These are phyloP conservation scores for Acanthopleura granulata DNA, from an alignment of 2,888 invertebrate species.

Conservation along the genomic window DNA sequence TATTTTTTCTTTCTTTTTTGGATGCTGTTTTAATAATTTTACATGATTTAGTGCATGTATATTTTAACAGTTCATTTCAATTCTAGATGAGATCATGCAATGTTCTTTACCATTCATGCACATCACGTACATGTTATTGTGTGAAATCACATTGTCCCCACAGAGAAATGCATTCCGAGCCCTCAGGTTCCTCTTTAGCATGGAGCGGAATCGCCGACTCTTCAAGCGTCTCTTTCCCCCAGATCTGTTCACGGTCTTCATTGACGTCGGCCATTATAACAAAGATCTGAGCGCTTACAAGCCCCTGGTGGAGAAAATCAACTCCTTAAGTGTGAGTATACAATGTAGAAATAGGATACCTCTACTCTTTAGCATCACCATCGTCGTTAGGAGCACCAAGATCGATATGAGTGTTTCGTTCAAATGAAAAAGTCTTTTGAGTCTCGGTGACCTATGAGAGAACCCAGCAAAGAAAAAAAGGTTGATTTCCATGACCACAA, in stretches of 20 bases:
- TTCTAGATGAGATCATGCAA: background rate
- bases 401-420: too few relatives aligned
- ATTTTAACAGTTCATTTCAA: too few relatives aligned
- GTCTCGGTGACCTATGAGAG: too few relatives aligned
- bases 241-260: slow-evolving; percentile 69
- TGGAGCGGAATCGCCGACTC: slow-evolving; percentile 69
- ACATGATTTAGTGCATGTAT: too few relatives aligned
- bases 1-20: too few relatives aligned
- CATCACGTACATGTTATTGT: background rate
- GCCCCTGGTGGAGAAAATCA: slow-evolving; percentile 61
- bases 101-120: background rate
- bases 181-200: slow-evolving; percentile 70
- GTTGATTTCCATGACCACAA: too few relatives aligned
- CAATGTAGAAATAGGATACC: too few relatives aligned
- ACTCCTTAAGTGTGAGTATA: slow-evolving; percentile 56
- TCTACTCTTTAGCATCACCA: too few relatives aligned
- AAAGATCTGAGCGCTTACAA: slow-evolving; percentile 65
- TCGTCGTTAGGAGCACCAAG: too few relatives aligned
- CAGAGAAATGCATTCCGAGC: slow-evolving; percentile 70
- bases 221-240: slow-evolving; percentile 70
- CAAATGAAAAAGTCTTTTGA: too few relatives aligned
- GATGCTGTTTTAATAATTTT: too few relatives aligned
- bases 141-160: slow-evolving; percentile 25
- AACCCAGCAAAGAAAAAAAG: too few relatives aligned
- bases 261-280: slow-evolving; percentile 71